phyloP scores from a whole-genome alignment of 2,888 invertebrate genomes.

The Ophonus ardosiacus region DNA sequence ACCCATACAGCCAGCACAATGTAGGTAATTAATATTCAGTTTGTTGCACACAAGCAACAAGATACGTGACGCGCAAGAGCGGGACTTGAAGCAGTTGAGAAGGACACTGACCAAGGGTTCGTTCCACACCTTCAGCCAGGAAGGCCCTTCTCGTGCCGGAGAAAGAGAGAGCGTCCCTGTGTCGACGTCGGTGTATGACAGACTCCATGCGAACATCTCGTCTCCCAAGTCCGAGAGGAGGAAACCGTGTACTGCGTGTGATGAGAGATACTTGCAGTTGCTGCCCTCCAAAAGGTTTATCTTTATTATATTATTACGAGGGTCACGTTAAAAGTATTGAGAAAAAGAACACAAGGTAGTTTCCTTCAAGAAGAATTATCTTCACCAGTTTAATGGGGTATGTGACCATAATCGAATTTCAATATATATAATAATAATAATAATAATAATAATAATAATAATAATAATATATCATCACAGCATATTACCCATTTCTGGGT shows the following conservation, averaged over 20 bases:
- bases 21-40: constrained; percentile 56
- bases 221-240: not conserved
- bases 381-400: no score
- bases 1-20: constrained; percentile 42
- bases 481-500: no score
- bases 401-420: no score
- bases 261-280: not conserved
- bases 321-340: no score
- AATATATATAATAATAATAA: no score
- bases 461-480: no score
- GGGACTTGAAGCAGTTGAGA: constrained; percentile 44
- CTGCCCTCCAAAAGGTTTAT: constrained; percentile 5
- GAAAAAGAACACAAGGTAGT: no score
- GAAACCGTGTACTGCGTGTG: not conserved
- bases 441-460: no score
- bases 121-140: not conserved
- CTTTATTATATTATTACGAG: no score
- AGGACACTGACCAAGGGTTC: constrained; percentile 20
- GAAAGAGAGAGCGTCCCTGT: no score
- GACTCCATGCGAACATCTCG: not conserved
- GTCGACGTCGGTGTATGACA: not conserved
- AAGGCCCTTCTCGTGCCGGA: no score
- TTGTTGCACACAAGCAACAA: constrained; percentile 46
- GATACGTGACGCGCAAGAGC: constrained; percentile 57
- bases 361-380: no score